phyloP scores from a whole-genome alignment of 2,888 invertebrate species.

The Allophyes oxyacanthae region DNA sequence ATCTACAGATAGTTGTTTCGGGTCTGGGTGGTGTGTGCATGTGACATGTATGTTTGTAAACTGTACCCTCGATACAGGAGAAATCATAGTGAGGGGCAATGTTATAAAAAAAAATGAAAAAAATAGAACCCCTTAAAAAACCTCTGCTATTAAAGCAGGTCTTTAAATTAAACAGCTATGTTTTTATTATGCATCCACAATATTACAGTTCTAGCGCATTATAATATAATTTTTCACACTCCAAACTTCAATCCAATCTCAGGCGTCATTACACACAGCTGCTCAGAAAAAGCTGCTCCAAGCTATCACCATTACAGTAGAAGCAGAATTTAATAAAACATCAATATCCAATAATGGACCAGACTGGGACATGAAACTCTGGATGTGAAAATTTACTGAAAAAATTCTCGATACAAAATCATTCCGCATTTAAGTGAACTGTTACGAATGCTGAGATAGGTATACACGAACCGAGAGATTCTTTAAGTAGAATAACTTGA shows the following conservation, averaged over 20 bases:
- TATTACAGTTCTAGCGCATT: slow-evolving; percentile 8
- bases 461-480: slow-evolving; percentile 10
- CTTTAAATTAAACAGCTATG: too few species aligned
- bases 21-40: too few species aligned
- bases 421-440: slow-evolving; percentile 49
- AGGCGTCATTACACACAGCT: slow-evolving; percentile 42
- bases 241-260: slow-evolving; percentile 38
- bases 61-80: too few species aligned
- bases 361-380: slow-evolving; percentile 27
- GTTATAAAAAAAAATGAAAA: too few species aligned
- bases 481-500: neutral
- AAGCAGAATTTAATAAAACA: slow-evolving; percentile 54
- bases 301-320: slow-evolving; percentile 39
- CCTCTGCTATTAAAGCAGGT: too few species aligned
- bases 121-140: too few species aligned
- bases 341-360: slow-evolving; percentile 37
- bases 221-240: slow-evolving; percentile 19
- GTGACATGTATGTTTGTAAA: too few species aligned
- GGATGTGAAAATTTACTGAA: slow-evolving; percentile 49
- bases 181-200: too few species aligned
- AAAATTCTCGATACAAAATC: slow-evolving; percentile 57
- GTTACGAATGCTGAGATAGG: slow-evolving; percentile 19
- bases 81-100: too few species aligned
- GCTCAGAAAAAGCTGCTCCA: slow-evolving; percentile 34
- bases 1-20: too few species aligned